Conservation (phyloP, 2,113 vertebrate species). For the Rhinichthys klamathensis region DNA sequence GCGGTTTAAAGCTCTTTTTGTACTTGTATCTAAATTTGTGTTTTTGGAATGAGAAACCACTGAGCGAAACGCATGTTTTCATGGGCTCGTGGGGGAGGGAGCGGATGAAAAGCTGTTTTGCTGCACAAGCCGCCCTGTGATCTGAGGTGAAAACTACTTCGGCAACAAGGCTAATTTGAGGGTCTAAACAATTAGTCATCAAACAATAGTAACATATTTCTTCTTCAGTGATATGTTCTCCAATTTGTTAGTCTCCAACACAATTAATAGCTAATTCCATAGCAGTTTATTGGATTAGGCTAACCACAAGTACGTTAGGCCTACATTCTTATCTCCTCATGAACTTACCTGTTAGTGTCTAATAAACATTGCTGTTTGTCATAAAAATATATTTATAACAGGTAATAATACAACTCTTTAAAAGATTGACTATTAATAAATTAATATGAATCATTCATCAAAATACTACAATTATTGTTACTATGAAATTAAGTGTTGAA, state of each 20-base stretch:
- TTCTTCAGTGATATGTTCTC: not conserved
- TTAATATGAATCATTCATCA: not conserved
- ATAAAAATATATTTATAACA: too few relatives aligned
- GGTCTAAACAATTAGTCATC: not conserved
- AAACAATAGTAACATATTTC: not conserved
- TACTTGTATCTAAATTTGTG: constrained; percentile 61
- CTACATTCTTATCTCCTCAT: too few relatives aligned
- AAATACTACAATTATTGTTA: not conserved
- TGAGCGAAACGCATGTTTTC: constrained; percentile 19
- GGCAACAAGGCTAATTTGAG: constrained; percentile 12
- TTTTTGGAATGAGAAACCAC: constrained; percentile 44
- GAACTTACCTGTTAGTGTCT: too few relatives aligned
- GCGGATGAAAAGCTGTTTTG: constrained; percentile 28
- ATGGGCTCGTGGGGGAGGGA: not conserved
- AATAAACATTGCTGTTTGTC: too few relatives aligned
- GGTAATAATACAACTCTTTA: too few relatives aligned
- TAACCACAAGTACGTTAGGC: too few relatives aligned
- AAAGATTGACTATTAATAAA: too few relatives aligned
- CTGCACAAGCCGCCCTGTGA: constrained; percentile 9
- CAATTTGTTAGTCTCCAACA: not conserved
- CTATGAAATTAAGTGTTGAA: not conserved
- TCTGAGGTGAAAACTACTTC: constrained; percentile 24
- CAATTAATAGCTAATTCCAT: not conserved
- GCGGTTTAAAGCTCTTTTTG: constrained; percentile 50
- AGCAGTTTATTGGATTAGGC: not conserved